Evolutionary conservation across 2,113 vertebrate genomes (phyloP), one percentile per base, ranked within the genome.

Genomic region (Lathamus discolor): DNA sequence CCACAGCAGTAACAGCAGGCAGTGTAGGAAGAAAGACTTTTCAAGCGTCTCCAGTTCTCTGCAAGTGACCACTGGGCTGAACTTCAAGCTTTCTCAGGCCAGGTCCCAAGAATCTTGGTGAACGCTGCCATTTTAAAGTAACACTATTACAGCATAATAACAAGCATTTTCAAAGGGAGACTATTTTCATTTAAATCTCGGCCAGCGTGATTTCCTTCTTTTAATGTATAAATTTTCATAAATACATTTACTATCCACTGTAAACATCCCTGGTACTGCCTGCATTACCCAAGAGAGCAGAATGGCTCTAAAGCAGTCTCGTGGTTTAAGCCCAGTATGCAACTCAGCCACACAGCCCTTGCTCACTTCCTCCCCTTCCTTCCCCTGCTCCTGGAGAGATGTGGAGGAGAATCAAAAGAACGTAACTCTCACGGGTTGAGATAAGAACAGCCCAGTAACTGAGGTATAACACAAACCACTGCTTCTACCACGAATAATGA

Each of bases 231-330:
- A 93, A 96, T 95, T 93, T 95, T 96, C 94, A 88, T 90, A 96
- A 92, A 92, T 94, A 90, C 83, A 87, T 96, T 97, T 94, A 81
- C 95, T 95, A 95, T 97, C 91, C 91, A 88, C 75, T 3, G 95
- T 93, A 96, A 95, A 96, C 83, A 93, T 96, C 94, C 77, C 86
- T 75, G 96, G 89, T 31, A 87, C 57, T 75, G 84, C 51, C 44
- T 83, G 89, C 55, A 73, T 95, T 94, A 96, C 97, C 92, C 96
- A 64, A 81, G 97, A 97, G 96, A 90, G 89, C 39, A 82, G 83
- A 97, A 97, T 91, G 94, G 93, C 91, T 96, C 96, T 97, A 97
- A 96, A 97, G 94, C 95, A 94, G 72, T 48, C 19, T 48, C 20
- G 20, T 48, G 46, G 46, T 48, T 48, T 48, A 48, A 48, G 46